Evolutionary conservation across 2,888 invertebrate species (phyloP), one percentile per base, ranked within the genome.

Genomic region (Drosophila affinis): DNA sequence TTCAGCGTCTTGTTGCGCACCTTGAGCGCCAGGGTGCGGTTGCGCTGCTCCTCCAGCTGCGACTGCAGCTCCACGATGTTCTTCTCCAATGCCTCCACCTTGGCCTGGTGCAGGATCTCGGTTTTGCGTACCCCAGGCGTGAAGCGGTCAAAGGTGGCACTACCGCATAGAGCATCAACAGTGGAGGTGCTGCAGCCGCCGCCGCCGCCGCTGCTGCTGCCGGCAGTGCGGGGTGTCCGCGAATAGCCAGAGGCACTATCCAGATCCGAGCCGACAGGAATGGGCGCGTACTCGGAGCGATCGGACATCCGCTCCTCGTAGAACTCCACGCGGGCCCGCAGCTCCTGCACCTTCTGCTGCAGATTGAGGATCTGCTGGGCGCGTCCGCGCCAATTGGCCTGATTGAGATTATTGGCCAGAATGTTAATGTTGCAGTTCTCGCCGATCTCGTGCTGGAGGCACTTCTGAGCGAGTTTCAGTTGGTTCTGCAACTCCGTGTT

Each of bases 381-480:
- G 74, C 96, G 93, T 0, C 97, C 96, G 75, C 96, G 94, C 96
- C 96, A 97, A 12, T 94, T 94, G 49, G 93, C 93, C 56, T 94
- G 91, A 69, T 93, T 93, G 77, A 93, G 93, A 17, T 94, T 93
- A 76, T 93, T 93, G 55, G 93, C 93, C 39, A 96, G 88, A 58
- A 93, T 93, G 79, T 94, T 94, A 10, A 96, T 93, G 80, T 94
- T 94, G 47, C 95, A 94, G 78, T 93, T 94, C 63, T 96, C 96
- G 0, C 97, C 97, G 17, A 96, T 93, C 92, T 97, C 97, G 89
- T 95, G 95, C 82, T 95, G 94, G 18, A 97, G 89, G 73, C 95
- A 94, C 92, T 95, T 96, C 18, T 95, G 95, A 0, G 96, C 95
- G 62, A 95, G 89, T 76, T 96, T 94, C 45, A 96, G 92, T 77